A percentile compares a stretch with the other conserved stretches of the same genome.
phyloP scores from a whole-genome alignment of 2,797 vertebrate genomes.

The Hylomyscus alleni region DNA sequence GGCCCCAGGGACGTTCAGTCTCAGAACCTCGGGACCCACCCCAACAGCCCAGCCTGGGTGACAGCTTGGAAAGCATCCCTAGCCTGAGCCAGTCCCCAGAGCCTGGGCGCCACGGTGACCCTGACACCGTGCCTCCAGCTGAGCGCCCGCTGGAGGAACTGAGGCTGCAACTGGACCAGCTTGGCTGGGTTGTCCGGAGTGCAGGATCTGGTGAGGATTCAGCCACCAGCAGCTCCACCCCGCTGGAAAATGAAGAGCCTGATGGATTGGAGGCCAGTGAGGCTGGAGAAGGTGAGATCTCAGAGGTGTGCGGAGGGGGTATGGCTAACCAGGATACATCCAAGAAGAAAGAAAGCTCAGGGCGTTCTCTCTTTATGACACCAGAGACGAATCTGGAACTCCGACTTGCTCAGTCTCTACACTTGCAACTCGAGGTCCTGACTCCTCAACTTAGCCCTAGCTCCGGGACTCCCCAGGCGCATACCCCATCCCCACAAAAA shows the following conservation, averaged over 20 bases:
- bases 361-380: constrained; percentile 15
- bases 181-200: constrained; percentile 50
- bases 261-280: constrained; percentile 37
- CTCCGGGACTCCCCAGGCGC: constrained; percentile 42
- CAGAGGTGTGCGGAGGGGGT: not conserved
- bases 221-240: constrained; percentile 77
- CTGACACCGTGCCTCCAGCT: constrained; percentile 70
- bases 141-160: constrained; percentile 87
- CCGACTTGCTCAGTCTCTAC: constrained; percentile 2
- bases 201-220: constrained; percentile 56
- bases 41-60: constrained; percentile 82
- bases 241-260: constrained; percentile 70
- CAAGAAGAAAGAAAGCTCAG: constrained; percentile 43
- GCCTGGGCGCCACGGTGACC: constrained; percentile 78
- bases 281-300: constrained; percentile 73
- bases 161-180: constrained; percentile 65
- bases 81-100: constrained; percentile 89
- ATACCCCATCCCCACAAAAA: constrained; percentile 32
- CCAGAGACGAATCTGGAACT: constrained; percentile 56
- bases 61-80: constrained; percentile 87
- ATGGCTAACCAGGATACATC: not conserved
- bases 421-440: not conserved
- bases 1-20: constrained; percentile 82
- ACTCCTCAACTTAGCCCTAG: constrained; percentile 34
- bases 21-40: constrained; percentile 90